Base-by-base conservation (phyloP, 1,140 invertebrate genomes). In the Triops longicaudatus region DNA sequence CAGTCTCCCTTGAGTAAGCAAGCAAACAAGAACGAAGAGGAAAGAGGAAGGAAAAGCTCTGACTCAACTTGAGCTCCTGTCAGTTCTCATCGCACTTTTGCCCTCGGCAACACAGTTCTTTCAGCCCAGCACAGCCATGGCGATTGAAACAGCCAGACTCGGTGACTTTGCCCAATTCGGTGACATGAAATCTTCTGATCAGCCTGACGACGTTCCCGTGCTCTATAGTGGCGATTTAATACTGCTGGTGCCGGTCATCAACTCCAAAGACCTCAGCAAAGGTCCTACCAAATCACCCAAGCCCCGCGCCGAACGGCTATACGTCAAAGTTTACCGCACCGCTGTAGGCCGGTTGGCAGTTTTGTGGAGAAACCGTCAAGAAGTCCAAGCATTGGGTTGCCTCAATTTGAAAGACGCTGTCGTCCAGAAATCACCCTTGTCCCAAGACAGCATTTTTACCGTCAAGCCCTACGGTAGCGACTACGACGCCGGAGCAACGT, bases 401-500 rank as follows among this genome's bases (percentile, higher is more conserved):
- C 37, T 75, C 27, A 43, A 41, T 42, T 31, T 75, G 27, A 41
- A 44, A 26, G 74, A 75, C 14, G 44, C 74, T n/a, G 41, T 43
- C 28, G 74, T 75, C 74, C 26, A 41, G 11, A 31, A 44, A 31
- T 43, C 37, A 4, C 27, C 22, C 10, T 43, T 75, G 10, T 31
- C 27, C 17, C 17, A 17, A 17, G 50, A 63, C 50, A n/a, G 50
- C 14, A 63, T 63, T 63, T 75, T 75, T 26, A 43, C 37, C 27
- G 74, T 75, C 27, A 75, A 44, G 26, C 74, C 74, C 12, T 43
- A 75, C 37, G 74, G 37, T 43, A 41, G 44, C 74, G 74, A 75
- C n/a, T 42, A 31, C 37, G 74, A 75, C 22, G 74, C 74, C 26
- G 44, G 74, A 6, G 22, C 37, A 17, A 41, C 74, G 1, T 26